Conservation (phyloP, 2,113 vertebrate genomes). For the Osmerus eperlanus region DNA sequence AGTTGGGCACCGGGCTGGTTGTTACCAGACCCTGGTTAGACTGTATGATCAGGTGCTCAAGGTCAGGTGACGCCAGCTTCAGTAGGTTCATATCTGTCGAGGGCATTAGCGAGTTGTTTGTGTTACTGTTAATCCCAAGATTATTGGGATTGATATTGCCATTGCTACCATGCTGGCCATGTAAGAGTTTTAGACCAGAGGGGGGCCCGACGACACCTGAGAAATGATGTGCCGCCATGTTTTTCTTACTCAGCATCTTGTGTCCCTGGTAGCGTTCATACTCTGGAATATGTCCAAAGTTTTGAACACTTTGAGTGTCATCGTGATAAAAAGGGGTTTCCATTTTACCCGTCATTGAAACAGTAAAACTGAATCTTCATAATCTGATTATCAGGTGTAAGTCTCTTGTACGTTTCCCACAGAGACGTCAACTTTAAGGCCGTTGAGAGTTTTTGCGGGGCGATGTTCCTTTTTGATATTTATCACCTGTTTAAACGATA, state of each 20-base stretch:
- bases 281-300: conserved; percentile 61
- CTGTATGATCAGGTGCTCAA: conserved; percentile 60
- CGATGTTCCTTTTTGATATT: neutral
- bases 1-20: conserved; percentile 45
- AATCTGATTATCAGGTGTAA: conserved; percentile 59
- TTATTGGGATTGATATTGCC: conserved; percentile 36
- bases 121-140: conserved; percentile 42
- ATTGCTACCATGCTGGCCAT: conserved; percentile 31
- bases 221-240: conserved; percentile 60
- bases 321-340: conserved; percentile 78
- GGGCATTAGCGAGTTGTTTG: conserved; percentile 43
- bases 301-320: conserved; percentile 50
- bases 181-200: conserved; percentile 44
- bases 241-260: conserved; percentile 73
- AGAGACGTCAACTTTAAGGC: neutral
- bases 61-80: conserved; percentile 52
- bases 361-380: conserved; percentile 60
- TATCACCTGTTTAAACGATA: neutral
- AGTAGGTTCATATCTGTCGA: conserved; percentile 50
- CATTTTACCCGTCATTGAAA: conserved; percentile 68
- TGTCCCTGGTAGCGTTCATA: conserved; percentile 66
- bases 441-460: neutral
- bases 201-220: conserved; percentile 14
- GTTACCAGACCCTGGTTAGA: conserved; percentile 57
- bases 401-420: neutral